Evolutionary conservation across 2,797 vertebrate genomes (phyloP).

Genomic region (Poecilia wingei): DNA sequence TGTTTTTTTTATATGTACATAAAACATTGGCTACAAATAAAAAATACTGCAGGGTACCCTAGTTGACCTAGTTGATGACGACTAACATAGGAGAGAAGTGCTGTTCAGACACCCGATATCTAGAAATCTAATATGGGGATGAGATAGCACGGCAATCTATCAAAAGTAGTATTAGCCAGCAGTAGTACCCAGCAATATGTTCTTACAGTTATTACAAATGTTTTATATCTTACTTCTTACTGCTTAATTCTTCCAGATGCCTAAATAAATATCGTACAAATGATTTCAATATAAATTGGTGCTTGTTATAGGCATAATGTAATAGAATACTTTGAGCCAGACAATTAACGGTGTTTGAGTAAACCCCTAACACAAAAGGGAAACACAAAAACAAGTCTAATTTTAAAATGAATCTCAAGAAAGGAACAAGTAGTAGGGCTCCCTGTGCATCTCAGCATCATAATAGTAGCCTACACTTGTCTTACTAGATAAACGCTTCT

Average conservation of each 20-base stretch:
- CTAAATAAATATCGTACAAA: neutral
- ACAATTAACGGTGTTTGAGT: neutral
- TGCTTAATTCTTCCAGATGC: neutral
- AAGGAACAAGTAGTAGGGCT: neutral
- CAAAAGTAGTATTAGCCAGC: neutral
- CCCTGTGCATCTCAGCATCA: neutral
- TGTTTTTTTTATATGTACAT: neutral
- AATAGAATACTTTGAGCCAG: neutral
- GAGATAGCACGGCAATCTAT: no score
- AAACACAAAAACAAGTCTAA: neutral
- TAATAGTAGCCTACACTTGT: neutral
- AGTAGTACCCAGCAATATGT: neutral
- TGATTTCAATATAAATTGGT: neutral
- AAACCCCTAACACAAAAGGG: neutral
- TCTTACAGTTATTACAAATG: neutral
- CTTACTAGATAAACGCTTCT: neutral
- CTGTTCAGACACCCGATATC: neutral
- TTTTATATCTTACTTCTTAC: neutral
- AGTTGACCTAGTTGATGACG: neutral
- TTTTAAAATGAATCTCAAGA: neutral
- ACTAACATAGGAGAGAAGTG: neutral
- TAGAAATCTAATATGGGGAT: no score
- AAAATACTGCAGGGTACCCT: neutral
- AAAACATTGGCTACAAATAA: no score
- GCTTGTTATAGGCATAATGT: neutral